Evolutionary conservation across 2,113 vertebrate genomes (phyloP).

Genomic region (Synodontis membranacea): DNA sequence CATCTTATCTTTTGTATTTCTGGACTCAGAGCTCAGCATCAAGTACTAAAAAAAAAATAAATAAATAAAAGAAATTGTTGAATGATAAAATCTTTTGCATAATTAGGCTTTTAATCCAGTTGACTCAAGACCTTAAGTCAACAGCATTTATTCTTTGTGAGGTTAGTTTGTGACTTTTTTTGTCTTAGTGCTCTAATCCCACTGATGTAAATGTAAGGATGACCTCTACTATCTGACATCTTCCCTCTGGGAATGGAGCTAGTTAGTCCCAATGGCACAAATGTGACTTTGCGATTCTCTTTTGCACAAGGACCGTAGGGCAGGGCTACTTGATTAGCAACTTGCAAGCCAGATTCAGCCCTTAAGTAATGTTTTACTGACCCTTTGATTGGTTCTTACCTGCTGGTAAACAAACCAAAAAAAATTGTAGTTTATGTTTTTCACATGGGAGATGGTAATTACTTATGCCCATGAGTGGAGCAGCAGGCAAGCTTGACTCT

Average conservation of each 20-base stretch:
- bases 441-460: not conserved
- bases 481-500: not conserved
- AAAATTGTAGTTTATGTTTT: not conserved
- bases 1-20: not conserved
- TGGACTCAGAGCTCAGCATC: not conserved
- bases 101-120: not conserved
- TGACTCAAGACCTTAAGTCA: not conserved
- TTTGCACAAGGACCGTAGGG: not conserved
- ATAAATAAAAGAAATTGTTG: not conserved
- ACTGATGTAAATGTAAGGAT: not conserved
- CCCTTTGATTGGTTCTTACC: not conserved
- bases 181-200: not conserved
- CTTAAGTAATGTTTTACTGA: not conserved
- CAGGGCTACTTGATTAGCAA: not conserved
- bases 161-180: not conserved
- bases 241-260: not conserved
- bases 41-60: not conserved
- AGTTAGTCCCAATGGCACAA: not conserved
- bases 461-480: not conserved
- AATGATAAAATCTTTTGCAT: not conserved
- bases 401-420: not conserved
- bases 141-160: not conserved
- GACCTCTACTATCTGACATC: not conserved
- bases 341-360: not conserved
- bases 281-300: not conserved